Evolutionary conservation across 2,797 vertebrate species (phyloP).

Genomic region (Salarias fasciatus): DNA sequence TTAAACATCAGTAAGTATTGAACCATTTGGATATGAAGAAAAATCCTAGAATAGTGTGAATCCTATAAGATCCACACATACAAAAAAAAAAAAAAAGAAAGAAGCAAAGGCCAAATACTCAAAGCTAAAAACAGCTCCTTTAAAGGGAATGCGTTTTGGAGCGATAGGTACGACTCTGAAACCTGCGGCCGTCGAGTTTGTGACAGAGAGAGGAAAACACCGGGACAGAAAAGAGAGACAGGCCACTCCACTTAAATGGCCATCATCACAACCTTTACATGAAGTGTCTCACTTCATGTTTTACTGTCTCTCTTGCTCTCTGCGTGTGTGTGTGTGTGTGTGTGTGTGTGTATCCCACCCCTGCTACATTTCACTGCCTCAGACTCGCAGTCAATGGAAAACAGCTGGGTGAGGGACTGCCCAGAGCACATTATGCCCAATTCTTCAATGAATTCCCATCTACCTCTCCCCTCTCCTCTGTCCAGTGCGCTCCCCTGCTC

Average conservation of each 20-base stretch:
- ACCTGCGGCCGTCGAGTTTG: neutral
- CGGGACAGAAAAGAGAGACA: constrained; percentile 21
- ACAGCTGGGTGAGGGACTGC: constrained; percentile 78
- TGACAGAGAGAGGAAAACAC: constrained; percentile 9
- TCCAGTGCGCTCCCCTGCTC: constrained; percentile 75
- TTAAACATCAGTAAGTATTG: too few species aligned
- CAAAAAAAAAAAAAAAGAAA: neutral
- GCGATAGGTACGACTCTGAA: neutral
- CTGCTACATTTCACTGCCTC: constrained; percentile 66
- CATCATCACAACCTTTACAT: constrained; percentile 58
- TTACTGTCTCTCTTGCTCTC: constrained; percentile 43
- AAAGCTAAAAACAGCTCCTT: constrained; percentile 7
- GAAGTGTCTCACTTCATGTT: constrained; percentile 60
- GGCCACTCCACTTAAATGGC: constrained; percentile 23
- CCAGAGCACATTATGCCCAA: constrained; percentile 79
- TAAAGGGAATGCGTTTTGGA: constrained; percentile 3
- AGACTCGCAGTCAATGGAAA: constrained; percentile 80
- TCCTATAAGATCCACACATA: neutral
- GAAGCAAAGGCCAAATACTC: neutral
- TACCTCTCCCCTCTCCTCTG: constrained; percentile 72
- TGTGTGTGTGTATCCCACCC: constrained; percentile 59
- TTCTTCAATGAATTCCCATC: constrained; percentile 78
- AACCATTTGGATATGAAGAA: too few species aligned
- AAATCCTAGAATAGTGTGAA: too few species aligned
- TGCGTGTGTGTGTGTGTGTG: too few species aligned